Base-by-base conservation (phyloP, 2,113 vertebrate species). In the Okapia johnstoni region DNA sequence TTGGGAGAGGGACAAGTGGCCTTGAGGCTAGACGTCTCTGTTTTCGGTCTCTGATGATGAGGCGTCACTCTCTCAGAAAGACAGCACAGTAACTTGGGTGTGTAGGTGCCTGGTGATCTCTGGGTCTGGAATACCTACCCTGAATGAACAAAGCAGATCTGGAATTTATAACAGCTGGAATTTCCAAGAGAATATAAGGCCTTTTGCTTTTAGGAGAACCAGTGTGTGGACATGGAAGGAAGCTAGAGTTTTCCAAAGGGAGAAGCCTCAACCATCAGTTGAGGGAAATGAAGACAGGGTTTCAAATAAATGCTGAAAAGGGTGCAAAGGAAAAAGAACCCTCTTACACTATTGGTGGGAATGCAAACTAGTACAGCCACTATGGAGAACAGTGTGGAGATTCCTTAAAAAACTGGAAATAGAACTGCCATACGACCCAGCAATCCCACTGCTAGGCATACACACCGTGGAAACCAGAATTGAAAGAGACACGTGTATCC, bases 131-230 rank as follows among this genome's bases (percentile, higher is more conserved):
- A 54, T 58, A 76, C n/a, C 36, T 70, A 85, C 52, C 28, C 25
- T 19, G 33, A 85, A 55, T 36, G 26, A 81, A 48, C 46, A 85
- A n/a, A 58, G 73, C 23, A 46, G 50, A 70, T 17, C 48, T 88
- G 30, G 15, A 61, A 9, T 83, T 90, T 87, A 50, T 77, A 90
- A 87, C 46, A 23, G n/a, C 73, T 17, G 8, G 48, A 8, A 57
- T 87, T 83, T 90, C 76, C 54, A 83, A 63, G 33, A 50, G 81
- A 90, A 90, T 93, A 57, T 30, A 48, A 63, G 17, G 3, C 36
- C 46, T 92, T 33, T 28, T 12, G 28, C 19, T 83, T 76, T 87
- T 9, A 87, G 43, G 52, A 76, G 55, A 84, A 88, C 40, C 30
- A 40, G 17, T 5, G 0, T 79, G 16, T 33, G 52, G 88, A 73